Evolutionary conservation across 2,797 vertebrate species (phyloP).

Genomic region (Cyclopterus lumpus): DNA sequence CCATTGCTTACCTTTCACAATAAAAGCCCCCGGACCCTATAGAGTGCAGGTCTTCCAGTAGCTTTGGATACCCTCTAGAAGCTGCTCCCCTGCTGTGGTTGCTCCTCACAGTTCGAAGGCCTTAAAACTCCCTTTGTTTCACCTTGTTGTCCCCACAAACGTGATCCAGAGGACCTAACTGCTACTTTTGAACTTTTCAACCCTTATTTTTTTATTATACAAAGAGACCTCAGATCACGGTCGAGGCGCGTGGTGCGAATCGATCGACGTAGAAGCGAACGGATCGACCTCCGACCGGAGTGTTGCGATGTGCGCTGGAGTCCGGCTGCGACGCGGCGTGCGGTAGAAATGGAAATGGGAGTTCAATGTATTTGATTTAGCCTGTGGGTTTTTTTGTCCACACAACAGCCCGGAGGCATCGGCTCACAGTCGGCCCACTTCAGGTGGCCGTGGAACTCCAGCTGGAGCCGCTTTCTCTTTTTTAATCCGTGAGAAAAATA

Average conservation of each 20-base stretch:
- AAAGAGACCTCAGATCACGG: background rate
- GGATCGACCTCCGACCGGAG: too few species aligned
- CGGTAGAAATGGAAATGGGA: conserved; percentile 13
- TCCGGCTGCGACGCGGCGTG: conserved; percentile 7
- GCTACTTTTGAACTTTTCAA: background rate
- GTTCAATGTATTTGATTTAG: conserved; percentile 40
- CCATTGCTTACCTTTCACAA: background rate
- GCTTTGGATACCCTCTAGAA: background rate
- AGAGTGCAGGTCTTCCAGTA: background rate
- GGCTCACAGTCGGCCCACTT: conserved; percentile 12
- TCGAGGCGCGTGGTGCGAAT: background rate
- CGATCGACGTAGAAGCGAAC: background rate
- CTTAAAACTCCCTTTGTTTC: background rate
- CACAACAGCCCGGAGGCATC: conserved; percentile 30
- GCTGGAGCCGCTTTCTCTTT: background rate
- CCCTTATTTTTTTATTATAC: background rate
- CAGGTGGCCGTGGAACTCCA: background rate
- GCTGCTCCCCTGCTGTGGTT: background rate
- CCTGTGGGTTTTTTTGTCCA: conserved; percentile 34
- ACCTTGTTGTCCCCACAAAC: background rate
- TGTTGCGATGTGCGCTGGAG: too few species aligned
- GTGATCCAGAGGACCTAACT: background rate
- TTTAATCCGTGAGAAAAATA: background rate
- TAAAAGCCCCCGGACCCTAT: background rate
- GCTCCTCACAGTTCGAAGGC: too few species aligned